Evolutionary conservation across 2,113 vertebrate genomes (phyloP).

Genomic region (Mola mola): DNA sequence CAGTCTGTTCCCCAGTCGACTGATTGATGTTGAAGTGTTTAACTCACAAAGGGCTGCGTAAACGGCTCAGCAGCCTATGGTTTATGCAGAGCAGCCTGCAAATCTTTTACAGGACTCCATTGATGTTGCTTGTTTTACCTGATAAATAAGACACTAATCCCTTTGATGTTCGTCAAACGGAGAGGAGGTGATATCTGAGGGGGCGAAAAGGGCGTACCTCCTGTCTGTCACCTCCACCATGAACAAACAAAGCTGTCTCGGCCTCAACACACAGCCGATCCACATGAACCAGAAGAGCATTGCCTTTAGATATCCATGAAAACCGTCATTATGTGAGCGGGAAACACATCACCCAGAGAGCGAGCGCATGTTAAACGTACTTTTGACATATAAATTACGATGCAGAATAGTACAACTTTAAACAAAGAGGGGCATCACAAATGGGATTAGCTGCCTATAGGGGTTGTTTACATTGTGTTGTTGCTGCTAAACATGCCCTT

Average conservation of each 20-base stretch:
- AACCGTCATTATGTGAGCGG: slow-evolving; percentile 10
- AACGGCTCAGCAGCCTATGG: slow-evolving; percentile 28
- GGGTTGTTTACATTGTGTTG: neutral
- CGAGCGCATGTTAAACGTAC: slow-evolving; percentile 26
- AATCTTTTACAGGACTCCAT: slow-evolving; percentile 44
- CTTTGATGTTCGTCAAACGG: slow-evolving; percentile 55
- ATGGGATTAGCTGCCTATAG: slow-evolving; percentile 27
- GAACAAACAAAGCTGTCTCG: slow-evolving; percentile 57
- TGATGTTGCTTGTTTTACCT: slow-evolving; percentile 68
- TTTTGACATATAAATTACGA: slow-evolving; percentile 34
- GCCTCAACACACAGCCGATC: slow-evolving; percentile 23
- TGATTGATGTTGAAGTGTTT: slow-evolving; percentile 66
- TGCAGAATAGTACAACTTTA: slow-evolving; percentile 1
- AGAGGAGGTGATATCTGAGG: slow-evolving; percentile 58
- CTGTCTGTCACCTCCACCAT: slow-evolving; percentile 64
- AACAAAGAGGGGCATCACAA: slow-evolving; percentile 25
- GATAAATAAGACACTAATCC: slow-evolving; percentile 59
- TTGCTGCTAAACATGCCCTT: neutral
- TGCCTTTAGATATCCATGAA: slow-evolving; percentile 24
- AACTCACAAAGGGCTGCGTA: slow-evolving; percentile 57
- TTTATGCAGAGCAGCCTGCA: slow-evolving; percentile 51
- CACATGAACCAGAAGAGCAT: neutral
- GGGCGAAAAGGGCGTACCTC: slow-evolving; percentile 60
- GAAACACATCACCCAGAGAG: slow-evolving; percentile 9
- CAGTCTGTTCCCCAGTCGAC: slow-evolving; percentile 41